These are phyloP conservation scores for Limonius californicus DNA, from an alignment of 1,140 invertebrate species.

Conservation along the genomic window DNA sequence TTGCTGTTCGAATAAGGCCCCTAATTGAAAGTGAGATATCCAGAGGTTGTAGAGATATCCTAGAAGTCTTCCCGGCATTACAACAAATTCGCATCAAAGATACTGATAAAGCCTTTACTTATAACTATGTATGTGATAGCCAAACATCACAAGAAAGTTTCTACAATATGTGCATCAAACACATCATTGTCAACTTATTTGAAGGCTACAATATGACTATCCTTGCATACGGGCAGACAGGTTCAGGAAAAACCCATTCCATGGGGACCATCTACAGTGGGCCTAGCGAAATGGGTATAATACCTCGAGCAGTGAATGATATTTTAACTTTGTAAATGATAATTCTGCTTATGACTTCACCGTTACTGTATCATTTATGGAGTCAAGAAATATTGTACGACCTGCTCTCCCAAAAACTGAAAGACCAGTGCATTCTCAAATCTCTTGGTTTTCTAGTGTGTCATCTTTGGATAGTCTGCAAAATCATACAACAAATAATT, in stretches of 20 bases:
- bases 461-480: no score
- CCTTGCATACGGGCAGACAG: constrained; percentile 91
- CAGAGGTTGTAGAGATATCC: no score
- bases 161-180: constrained; percentile 73
- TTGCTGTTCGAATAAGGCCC: no score
- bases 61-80: no score
- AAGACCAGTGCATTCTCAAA: constrained; percentile 63
- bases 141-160: constrained; percentile 67
- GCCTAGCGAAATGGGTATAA: constrained; percentile 69
- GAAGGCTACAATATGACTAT: constrained; percentile 91
- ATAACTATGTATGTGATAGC: constrained; percentile 75
- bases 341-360: constrained; percentile 63
- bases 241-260: constrained; percentile 87
- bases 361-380: constrained; percentile 74
- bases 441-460: no score
- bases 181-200: constrained; percentile 74
- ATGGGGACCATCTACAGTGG: constrained; percentile 82
- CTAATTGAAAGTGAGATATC: no score
- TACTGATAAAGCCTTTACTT: no score
- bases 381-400: constrained; percentile 76
- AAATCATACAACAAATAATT: no score
- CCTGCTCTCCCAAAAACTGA: constrained; percentile 65
- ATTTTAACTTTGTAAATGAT: constrained; percentile 70
- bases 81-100: no score
- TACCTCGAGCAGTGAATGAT: constrained; percentile 77